These are phyloP conservation scores for Cottoperca gobio DNA, from an alignment of 2,797 vertebrate species.

Conservation along the genomic window DNA sequence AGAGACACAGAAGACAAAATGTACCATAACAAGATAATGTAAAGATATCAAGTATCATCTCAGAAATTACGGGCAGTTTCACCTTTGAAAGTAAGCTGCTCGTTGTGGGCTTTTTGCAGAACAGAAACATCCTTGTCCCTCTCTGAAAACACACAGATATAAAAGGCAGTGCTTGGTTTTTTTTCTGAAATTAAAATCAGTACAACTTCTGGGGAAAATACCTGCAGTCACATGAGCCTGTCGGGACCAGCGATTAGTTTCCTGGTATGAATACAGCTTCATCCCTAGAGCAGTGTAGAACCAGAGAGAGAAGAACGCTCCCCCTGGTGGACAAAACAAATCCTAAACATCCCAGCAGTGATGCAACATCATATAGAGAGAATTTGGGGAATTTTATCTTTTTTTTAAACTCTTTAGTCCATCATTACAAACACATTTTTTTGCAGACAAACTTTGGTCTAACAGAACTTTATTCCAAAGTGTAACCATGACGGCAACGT, in stretches of 20 bases:
- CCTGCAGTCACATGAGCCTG: slow-evolving; percentile 41
- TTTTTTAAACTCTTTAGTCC: neutral
- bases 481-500: neutral
- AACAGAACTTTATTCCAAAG: neutral
- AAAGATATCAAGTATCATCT: neutral
- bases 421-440: neutral
- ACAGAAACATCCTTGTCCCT: neutral
- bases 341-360: neutral
- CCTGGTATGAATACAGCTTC: slow-evolving; percentile 66
- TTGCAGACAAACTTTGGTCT: neutral
- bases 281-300: slow-evolving; percentile 52
- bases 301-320: slow-evolving; percentile 63
- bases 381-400: too few relatives aligned
- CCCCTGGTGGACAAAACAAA: slow-evolving; percentile 60
- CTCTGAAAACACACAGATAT: slow-evolving; percentile 26
- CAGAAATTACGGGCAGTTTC: neutral
- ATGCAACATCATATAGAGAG: neutral
- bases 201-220: neutral
- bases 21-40: neutral
- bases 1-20: slow-evolving; percentile 6
- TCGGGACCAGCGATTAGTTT: slow-evolving; percentile 63
- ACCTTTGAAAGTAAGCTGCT: slow-evolving; percentile 52
- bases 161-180: neutral
- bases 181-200: neutral
- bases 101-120: neutral